Conservation (phyloP, 2,113 vertebrate genomes). For the Pygoscelis adeliae region DNA sequence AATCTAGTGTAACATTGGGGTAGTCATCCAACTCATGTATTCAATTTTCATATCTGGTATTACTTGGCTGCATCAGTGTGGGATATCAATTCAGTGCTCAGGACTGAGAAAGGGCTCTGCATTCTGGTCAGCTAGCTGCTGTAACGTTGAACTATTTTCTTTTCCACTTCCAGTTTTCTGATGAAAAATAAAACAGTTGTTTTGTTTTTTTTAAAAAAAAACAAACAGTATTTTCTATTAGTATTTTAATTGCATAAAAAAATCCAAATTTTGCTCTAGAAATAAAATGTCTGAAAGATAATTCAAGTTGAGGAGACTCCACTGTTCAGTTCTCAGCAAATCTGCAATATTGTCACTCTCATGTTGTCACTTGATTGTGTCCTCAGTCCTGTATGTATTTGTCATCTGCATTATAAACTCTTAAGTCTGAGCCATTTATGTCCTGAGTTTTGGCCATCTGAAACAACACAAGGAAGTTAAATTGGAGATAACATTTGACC, state of each 20-base stretch:
- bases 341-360: background rate
- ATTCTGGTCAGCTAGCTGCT: background rate
- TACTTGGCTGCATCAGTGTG: background rate
- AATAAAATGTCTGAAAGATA: background rate
- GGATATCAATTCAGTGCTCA: rapidly evolving
- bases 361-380: rapidly evolving
- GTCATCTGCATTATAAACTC: background rate
- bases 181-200: background rate
- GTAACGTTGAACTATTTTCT: background rate
- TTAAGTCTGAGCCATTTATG: background rate
- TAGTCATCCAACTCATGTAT: background rate
- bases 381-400: background rate
- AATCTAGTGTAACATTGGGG: background rate
- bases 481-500: background rate
- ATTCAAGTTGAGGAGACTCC: background rate
- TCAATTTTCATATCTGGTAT: background rate
- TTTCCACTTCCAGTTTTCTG: background rate
- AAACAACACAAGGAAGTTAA: background rate
- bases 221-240: background rate
- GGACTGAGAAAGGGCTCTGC: background rate
- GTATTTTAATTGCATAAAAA: background rate
- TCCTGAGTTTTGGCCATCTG: background rate
- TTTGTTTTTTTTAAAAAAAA: background rate
- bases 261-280: background rate
- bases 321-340: background rate